Evolutionary conservation across 2,888 invertebrate species (phyloP), one percentile per base, ranked within the genome.

Genomic region (Tetranychus piercei): DNA sequence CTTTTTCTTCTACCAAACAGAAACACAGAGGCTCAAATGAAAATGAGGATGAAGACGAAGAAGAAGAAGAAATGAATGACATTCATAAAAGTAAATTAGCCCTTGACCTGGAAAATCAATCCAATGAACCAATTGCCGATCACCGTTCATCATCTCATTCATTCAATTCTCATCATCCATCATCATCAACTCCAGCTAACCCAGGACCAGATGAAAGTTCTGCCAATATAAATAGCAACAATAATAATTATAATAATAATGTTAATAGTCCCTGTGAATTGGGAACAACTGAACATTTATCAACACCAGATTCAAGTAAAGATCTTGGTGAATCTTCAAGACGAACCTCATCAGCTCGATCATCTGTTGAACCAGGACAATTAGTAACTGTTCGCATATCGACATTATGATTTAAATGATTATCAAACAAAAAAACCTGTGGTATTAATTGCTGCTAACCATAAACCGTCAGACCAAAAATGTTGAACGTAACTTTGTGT

Each of bases 31-130:
- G 82, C 81, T 81, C 81, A 81, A 82, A 72, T 20, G 80, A 80
- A 66, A 69, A 20, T 11, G 69, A 69, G 34, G 69, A 69, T 9
- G 81, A 81, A 75, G 81, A 82, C 34, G 82, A 83, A 76, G 82
- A 81, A 75, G 81, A 82, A 44, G 82, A 83, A 76, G 82, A 83
- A 78, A 79, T 82, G 78, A 83, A 82, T 78, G 82, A 85, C 81
- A 84, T 84, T 78, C 55, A 55, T 55, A 55, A 55, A 55, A 55
- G 55, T 55, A 55, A 55, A 55, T 15, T 55, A 55, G 15, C 6
- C 55, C 55, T 55, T 55, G 55, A 55, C 55, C 55, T 55, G 55
- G 55, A 55, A 55, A 55, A 55, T 6, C 55, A 55, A 55, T 55
- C 55, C 9, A 55, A 9, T 55, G 55, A 55, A 55, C 55, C 55